phyloP scores from a whole-genome alignment of 2,113 vertebrate genomes.

The Atractosteus spatula region DNA sequence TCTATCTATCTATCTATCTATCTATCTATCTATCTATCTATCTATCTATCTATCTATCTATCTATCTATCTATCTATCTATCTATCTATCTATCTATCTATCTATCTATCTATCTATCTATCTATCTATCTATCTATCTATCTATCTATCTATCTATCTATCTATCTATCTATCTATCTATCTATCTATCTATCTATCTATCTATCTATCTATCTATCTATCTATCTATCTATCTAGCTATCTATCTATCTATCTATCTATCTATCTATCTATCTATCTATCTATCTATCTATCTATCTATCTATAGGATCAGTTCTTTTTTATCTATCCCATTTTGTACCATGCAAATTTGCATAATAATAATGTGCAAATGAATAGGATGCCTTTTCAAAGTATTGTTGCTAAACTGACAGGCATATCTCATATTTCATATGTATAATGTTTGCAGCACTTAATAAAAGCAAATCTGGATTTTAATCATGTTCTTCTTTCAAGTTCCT shows the following conservation, averaged over 20 bases:
- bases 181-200: slow-evolving; percentile 6
- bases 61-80: slow-evolving; percentile 36
- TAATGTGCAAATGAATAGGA: too few relatives aligned
- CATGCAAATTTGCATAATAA: too few relatives aligned
- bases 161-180: background rate
- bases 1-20: too few relatives aligned
- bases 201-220: slow-evolving; percentile 3
- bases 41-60: slow-evolving; percentile 43
- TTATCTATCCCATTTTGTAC: too few relatives aligned
- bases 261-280: slow-evolving; percentile 35
- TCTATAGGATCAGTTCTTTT: slow-evolving; percentile 30
- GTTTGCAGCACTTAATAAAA: too few relatives aligned
- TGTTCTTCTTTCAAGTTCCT: too few relatives aligned
- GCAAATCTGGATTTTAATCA: too few relatives aligned
- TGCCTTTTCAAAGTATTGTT: too few relatives aligned
- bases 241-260: slow-evolving; percentile 30
- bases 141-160: slow-evolving; percentile 8
- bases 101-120: slow-evolving; percentile 32
- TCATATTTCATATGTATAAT: too few relatives aligned
- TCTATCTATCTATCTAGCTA: slow-evolving; percentile 24
- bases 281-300: slow-evolving; percentile 25
- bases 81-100: slow-evolving; percentile 32
- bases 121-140: background rate
- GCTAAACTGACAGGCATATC: too few relatives aligned
- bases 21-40: too few relatives aligned